Evolutionary conservation across 2,888 invertebrate species (phyloP).

Genomic region (Mantis religiosa): DNA sequence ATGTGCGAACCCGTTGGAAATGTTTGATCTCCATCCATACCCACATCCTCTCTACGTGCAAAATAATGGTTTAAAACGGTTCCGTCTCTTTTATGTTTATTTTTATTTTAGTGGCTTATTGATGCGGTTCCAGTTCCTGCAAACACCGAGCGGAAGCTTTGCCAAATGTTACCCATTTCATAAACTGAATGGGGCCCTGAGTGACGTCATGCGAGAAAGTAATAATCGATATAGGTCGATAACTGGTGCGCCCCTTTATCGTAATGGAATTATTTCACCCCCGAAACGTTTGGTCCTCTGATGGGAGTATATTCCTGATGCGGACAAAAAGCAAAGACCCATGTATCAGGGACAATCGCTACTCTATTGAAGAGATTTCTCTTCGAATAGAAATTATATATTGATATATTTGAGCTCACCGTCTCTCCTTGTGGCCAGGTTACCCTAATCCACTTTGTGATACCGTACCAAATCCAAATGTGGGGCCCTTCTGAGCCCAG

Average conservation of each 20-base stretch:
- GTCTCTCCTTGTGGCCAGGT: background rate
- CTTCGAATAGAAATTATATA: background rate
- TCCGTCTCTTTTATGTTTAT: background rate
- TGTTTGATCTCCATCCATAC: background rate
- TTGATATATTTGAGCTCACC: background rate
- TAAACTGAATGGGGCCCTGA: background rate
- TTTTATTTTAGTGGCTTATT: background rate
- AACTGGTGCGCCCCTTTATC: background rate
- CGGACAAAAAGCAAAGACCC: background rate
- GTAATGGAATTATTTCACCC: background rate
- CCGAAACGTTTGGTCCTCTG: background rate
- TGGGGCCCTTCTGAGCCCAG: background rate
- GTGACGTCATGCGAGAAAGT: background rate
- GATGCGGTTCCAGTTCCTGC: background rate
- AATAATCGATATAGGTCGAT: slow-evolving; percentile 2
- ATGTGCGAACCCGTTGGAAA: background rate
- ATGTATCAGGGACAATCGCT: background rate
- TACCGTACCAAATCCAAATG: background rate
- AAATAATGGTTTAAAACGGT: background rate
- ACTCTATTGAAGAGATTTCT: background rate
- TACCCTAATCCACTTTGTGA: background rate
- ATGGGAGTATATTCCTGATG: background rate
- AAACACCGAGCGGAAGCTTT: background rate
- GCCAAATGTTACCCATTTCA: background rate
- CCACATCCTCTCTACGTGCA: background rate